Conservation (phyloP, 2,888 invertebrate species). For the Sceliomorpha sp. region DNA sequence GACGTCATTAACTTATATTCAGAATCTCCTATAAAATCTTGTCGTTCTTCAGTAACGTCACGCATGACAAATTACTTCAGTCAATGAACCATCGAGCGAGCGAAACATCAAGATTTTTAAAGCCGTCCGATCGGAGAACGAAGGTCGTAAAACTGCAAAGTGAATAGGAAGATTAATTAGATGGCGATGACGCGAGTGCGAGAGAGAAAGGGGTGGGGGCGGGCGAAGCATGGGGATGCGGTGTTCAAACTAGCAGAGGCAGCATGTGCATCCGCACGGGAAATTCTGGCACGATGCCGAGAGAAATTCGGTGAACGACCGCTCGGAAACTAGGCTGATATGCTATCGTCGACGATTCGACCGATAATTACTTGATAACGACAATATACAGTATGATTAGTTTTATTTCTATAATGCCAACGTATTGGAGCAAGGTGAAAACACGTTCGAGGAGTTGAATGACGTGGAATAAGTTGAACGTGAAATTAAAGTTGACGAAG, state of each 20-base stretch:
- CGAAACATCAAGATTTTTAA: no score
- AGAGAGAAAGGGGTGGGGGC: no score
- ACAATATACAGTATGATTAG: slow-evolving; percentile 6
- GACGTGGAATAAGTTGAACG: no score
- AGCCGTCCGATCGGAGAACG: no score
- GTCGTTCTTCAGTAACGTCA: no score
- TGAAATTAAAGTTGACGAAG: no score
- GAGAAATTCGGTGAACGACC: slow-evolving; percentile 10
- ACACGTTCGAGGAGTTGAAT: no score
- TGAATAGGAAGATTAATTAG: slow-evolving; percentile 7
- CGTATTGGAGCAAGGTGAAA: no score
- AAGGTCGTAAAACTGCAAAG: background rate
- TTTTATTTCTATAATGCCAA: slow-evolving; percentile 2
- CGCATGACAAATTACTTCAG: no score
- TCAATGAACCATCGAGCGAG: no score
- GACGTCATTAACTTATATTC: no score
- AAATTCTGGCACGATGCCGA: slow-evolving; percentile 7
- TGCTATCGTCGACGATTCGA: slow-evolving; percentile 8
- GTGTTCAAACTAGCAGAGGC: background rate
- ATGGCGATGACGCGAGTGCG: slow-evolving; percentile 11
- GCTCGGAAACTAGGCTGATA: slow-evolving; percentile 12
- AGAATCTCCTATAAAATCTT: no score
- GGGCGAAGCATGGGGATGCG: background rate
- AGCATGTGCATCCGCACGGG: slow-evolving; percentile 3
- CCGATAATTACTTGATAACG: slow-evolving; percentile 10